Base-by-base conservation (phyloP, 2,113 vertebrate genomes). In the Oryzias celebensis region DNA sequence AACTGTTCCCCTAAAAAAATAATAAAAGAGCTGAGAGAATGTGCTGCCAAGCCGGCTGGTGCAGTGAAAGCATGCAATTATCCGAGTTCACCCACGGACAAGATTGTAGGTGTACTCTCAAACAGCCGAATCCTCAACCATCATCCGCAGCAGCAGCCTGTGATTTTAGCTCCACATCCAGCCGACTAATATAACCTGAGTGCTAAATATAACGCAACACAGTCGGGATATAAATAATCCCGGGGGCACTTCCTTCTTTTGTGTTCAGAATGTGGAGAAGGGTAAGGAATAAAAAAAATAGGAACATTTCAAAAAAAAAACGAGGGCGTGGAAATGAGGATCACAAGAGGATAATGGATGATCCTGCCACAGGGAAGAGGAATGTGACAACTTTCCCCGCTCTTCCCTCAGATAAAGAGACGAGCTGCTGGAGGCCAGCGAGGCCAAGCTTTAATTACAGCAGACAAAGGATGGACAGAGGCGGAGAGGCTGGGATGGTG, bases 21-120 rank as follows among this genome's bases (percentile, higher is more conserved):
- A 36, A 12, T 36, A 36, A 8, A 63, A 78, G 62, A 73, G 47
- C 5, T 28, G 24, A 57, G 62, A 66, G 31, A 62, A 72, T 69
- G 36, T 36, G 36, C 57, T 69, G 73, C 83, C 83, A 77, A 74
- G 62, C 79, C 73, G 63, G 52, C 65, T 58, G 17, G 52, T 59
- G 61, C 60, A 81, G 75, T 72, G 68, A 80, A 85, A 86, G 88
- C 83, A 69, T 83, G 71, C 65, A 90, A 86, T 87, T 77, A 89
- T 71, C 62, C 16, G 0, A 65, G 57, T 73, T 82, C 71, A 68
- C 62, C 63, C 48, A 56, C 71, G 71, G 72, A 71, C 70, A 65
- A 76, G 77, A 87, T 85, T 82, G 74, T 79, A 81, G 84, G 76
- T 79, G 67, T 71, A 61, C 81, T 68, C 63, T 76, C 67, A 81